Percentiles rank a stretch among this genome's conserved stretches.
These are phyloP conservation scores for Typhlichthys subterraneus DNA, from an alignment of 2,797 vertebrate genomes.

Conservation along the genomic window DNA sequence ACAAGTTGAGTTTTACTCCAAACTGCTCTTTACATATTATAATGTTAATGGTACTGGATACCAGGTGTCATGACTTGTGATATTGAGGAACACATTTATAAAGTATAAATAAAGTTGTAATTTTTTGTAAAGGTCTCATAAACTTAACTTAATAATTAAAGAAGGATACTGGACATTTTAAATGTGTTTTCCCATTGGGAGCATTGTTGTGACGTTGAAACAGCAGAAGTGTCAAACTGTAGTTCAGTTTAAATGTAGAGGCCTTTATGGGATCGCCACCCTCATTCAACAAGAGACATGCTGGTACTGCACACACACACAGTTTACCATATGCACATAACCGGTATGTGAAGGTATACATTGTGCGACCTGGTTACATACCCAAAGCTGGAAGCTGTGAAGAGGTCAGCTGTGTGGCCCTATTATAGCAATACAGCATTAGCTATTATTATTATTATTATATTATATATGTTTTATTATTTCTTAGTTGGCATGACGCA, in stretches of 20 bases:
- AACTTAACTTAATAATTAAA: not conserved
- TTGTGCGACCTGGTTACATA: constrained; percentile 15
- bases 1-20: too few relatives aligned
- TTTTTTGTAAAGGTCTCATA: not conserved
- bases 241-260: too few relatives aligned
- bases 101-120: not conserved
- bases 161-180: not conserved
- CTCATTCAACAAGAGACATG: constrained; percentile 54
- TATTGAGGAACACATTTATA: not conserved
- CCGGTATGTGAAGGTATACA: not conserved
- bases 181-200: constrained; percentile 13
- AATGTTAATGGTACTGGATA: constrained; percentile 37
- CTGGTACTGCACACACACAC: constrained; percentile 39
- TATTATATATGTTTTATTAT: too few relatives aligned
- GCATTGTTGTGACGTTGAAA: not conserved
- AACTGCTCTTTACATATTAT: constrained; percentile 2
- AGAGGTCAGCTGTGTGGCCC: not conserved
- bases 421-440: too few relatives aligned
- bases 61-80: constrained; percentile 12
- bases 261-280: too few relatives aligned
- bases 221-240: too few relatives aligned
- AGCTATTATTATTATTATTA: too few relatives aligned
- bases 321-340: constrained; percentile 16
- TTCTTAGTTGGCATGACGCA: too few relatives aligned
- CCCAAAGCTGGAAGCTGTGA: not conserved